Percentiles rank a stretch among this genome's conserved stretches.
These are phyloP conservation scores for Thaleichthys pacificus DNA, from an alignment of 2,797 vertebrate species.

Conservation along the genomic window DNA sequence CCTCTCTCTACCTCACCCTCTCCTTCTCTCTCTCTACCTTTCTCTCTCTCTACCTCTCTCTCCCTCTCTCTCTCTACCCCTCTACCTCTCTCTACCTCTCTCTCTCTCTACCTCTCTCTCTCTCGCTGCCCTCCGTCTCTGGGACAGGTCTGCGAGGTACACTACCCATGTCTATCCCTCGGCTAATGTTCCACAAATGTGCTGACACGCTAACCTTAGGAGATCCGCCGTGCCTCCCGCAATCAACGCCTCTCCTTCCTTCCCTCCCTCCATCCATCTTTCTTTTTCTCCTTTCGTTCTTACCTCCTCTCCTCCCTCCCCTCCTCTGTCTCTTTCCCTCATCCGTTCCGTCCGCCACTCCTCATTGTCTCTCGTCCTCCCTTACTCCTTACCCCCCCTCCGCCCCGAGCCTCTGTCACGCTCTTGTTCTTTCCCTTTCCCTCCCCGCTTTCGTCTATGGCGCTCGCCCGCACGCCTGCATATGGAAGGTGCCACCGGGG, in stretches of 20 bases:
- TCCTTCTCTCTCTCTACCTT: not conserved
- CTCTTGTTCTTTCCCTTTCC: not conserved
- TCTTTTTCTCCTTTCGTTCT: not conserved
- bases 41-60: conserved; percentile 10
- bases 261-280: not conserved
- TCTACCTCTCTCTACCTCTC: not conserved
- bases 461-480: conserved; percentile 76
- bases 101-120: not conserved
- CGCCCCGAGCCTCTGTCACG: not conserved
- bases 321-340: not conserved
- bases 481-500: conserved; percentile 91
- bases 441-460: conserved; percentile 71
- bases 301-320: not conserved
- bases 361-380: not conserved
- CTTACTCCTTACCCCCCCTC: not conserved
- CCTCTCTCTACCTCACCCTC: not conserved
- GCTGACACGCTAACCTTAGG: conserved; percentile 84
- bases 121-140: conserved; percentile 53
- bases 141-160: conserved; percentile 70
- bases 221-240: conserved; percentile 77
- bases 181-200: conserved; percentile 88
- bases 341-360: not conserved
- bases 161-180: conserved; percentile 83
- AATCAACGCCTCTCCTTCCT: conserved; percentile 65
- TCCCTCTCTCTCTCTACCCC: conserved; percentile 23